Base-by-base conservation (phyloP, 1,140 invertebrate species). In the Zaprionus africanus region DNA sequence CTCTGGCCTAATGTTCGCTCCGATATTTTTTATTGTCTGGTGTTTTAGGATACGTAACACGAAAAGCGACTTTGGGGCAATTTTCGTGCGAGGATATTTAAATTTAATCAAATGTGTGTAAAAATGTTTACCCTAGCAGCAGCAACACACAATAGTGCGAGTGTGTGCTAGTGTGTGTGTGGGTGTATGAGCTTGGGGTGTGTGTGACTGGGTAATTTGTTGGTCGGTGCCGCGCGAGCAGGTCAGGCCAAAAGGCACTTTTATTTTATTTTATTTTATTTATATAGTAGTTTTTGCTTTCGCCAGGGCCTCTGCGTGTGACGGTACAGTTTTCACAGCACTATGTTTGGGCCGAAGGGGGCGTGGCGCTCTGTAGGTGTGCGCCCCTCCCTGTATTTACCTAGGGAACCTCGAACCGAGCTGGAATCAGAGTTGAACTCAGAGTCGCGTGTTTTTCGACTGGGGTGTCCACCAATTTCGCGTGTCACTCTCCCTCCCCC, bases 81-180 rank as follows among this genome's bases (percentile, higher is more conserved):
- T 88, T 85, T 90, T 72, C 76, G 76, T 82, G 78, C 81, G 79
- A 82, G 79, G 57, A 90, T 85, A 90, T 90, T 90, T 90, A 90
- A 90, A 90, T 90, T 90, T 90, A 90, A 90, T 90, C 85, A 90
- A 90, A 87, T 90, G 78, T 84, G 81, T 80, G 85, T 88, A 84
- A 88, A 87, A 88, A 88, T 90, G 85, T 90, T 88, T 88, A 76
- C 74, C 78, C 78, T 79, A 67, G 59, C 70, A 76, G 64, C 53
- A 82, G 70, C 62, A 65, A 68, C 76, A 82, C 41, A 46, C 7
- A 46, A 46, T 46, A 46, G 61, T 41, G 15, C 66, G 24, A 36
- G 46, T 38, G 53, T 59, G 51, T 56, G 57, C 65, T 43, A 26
- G 58, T n/a, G 66, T 36, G 34, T 54, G 38, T 61, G 66, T 22